A percentile compares a stretch with the other conserved stretches of the same genome.
These are phyloP conservation scores for Arge pagana DNA, from an alignment of 2,888 invertebrate species.

Conservation along the genomic window DNA sequence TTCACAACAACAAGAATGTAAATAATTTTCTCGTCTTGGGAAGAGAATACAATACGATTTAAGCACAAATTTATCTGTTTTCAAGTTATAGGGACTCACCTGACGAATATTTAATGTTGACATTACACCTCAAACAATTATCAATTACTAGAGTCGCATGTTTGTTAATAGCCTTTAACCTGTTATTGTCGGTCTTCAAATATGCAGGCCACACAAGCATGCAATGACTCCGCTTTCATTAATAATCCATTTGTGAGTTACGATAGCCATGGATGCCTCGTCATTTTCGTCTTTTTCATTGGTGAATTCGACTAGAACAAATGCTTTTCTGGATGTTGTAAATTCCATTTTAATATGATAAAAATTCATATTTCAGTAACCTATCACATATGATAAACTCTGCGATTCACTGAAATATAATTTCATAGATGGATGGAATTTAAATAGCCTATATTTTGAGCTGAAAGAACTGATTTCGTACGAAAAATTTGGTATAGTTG, in stretches of 20 bases:
- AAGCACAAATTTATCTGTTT: too few relatives aligned
- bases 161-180: background rate
- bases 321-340: background rate
- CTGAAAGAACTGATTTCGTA: background rate
- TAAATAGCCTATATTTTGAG: background rate
- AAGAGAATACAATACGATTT: constrained; percentile 38
- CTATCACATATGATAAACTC: background rate
- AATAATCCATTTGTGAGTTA: background rate
- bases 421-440: background rate
- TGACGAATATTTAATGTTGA: constrained; percentile 5
- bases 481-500: background rate
- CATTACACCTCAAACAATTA: background rate
- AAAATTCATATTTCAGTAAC: background rate
- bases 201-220: constrained; percentile 6
- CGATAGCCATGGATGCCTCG: background rate
- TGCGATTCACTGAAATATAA: background rate
- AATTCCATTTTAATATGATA: background rate
- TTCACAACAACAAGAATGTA: background rate
- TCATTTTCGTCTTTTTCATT: background rate
- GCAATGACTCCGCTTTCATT: background rate
- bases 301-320: constrained; percentile 1
- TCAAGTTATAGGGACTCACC: too few relatives aligned
- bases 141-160: background rate
- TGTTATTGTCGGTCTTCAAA: background rate
- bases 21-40: constrained; percentile 29